Evolutionary conservation across 2,888 invertebrate genomes (phyloP).

Genomic region (Aspidiotus rigidus): DNA sequence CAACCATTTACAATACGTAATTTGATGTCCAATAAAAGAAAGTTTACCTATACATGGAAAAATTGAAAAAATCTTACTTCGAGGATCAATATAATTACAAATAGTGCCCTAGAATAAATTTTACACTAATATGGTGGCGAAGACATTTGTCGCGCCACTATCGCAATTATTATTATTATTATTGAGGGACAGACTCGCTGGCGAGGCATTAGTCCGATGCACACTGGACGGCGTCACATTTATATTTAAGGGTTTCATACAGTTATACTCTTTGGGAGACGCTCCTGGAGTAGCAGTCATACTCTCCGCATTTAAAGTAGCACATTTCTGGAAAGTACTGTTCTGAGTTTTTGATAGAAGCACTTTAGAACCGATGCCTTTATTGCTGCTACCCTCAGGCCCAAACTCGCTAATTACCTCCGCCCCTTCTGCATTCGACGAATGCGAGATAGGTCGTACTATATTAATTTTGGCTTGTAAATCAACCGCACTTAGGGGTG

Average conservation of each 20-base stretch:
- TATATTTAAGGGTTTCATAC: constrained; percentile 8
- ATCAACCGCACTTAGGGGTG: constrained; percentile 36
- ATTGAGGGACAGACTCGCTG: background rate
- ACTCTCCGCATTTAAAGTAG: background rate
- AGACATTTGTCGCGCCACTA: background rate
- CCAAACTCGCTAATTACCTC: constrained; percentile 54
- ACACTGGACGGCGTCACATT: background rate
- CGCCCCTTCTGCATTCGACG: constrained; percentile 51
- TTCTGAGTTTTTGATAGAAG: constrained; percentile 27
- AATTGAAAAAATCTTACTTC: no score
- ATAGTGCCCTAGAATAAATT: background rate
- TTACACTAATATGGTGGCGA: constrained; percentile 4
- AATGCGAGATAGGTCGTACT: constrained; percentile 46
- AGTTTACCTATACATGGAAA: no score
- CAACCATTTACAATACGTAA: no score
- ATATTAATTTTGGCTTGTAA: constrained; percentile 43
- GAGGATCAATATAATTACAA: no score
- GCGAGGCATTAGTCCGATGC: background rate
- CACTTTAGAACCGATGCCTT: constrained; percentile 13
- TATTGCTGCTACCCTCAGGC: constrained; percentile 41
- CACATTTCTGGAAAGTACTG: constrained; percentile 19
- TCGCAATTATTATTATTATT: background rate
- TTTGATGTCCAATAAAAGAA: no score
- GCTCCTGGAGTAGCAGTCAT: background rate
- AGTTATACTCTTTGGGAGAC: background rate